phyloP scores from a whole-genome alignment of 2,113 vertebrate species.

The Phycodurus eques region DNA sequence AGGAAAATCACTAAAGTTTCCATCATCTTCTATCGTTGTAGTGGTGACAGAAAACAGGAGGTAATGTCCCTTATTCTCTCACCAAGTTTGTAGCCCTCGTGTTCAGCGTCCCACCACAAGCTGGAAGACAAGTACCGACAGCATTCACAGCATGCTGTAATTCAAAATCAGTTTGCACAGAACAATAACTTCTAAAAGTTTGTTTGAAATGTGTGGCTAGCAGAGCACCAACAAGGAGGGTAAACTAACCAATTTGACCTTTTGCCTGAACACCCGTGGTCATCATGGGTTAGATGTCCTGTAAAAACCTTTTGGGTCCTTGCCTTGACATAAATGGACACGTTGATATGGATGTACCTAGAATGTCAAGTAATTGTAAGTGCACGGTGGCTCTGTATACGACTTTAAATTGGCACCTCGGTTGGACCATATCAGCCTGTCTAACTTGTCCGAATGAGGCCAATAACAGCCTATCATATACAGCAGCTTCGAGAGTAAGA shows the following conservation, averaged over 20 bases:
- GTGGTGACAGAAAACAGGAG: too few relatives aligned
- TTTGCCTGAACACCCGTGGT: background rate
- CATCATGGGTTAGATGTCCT: background rate
- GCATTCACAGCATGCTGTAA: background rate
- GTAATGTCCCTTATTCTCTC: too few relatives aligned
- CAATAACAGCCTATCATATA: slow-evolving; percentile 56
- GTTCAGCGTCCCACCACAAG: too few relatives aligned
- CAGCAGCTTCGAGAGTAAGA: slow-evolving; percentile 40
- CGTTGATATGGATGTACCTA: background rate
- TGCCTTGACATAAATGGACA: background rate
- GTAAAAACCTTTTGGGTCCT: background rate
- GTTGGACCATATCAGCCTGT: slow-evolving; percentile 37
- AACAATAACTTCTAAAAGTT: background rate
- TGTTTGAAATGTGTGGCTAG: background rate
- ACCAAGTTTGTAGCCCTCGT: too few relatives aligned
- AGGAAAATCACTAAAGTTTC: too few relatives aligned
- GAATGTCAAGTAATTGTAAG: slow-evolving; percentile 29
- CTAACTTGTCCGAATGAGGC: slow-evolving; percentile 37
- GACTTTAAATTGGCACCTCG: slow-evolving; percentile 16
- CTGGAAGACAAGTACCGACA: background rate
- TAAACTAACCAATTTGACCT: background rate
- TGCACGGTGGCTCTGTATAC: slow-evolving; percentile 9
- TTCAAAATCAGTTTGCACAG: background rate
- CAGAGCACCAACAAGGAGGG: background rate
- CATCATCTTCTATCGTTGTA: too few relatives aligned